phyloP scores from a whole-genome alignment of 2,113 vertebrate species.

The Pygoscelis adeliae region DNA sequence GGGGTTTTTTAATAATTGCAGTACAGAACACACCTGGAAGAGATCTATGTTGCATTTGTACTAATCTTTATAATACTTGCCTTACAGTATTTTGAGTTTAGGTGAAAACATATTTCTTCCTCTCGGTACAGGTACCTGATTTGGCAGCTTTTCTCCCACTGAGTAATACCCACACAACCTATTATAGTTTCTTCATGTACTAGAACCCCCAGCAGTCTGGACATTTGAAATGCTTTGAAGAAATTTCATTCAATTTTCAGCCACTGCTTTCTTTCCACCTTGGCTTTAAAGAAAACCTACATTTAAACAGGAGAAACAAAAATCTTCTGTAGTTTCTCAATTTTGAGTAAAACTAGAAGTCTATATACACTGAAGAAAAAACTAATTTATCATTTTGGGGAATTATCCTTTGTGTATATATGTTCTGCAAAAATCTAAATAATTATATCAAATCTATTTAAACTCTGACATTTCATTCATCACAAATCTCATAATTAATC shows the following conservation, averaged over 20 bases:
- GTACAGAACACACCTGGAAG: not conserved
- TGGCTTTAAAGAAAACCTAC: not conserved
- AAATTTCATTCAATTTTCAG: not conserved
- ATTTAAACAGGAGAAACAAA: not conserved
- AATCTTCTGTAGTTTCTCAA: not conserved
- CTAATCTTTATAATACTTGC: not conserved
- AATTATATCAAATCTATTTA: not conserved
- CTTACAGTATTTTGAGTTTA: not conserved
- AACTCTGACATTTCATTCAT: not conserved
- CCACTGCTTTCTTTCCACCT: not conserved
- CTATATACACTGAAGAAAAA: not conserved
- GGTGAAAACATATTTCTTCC: not conserved
- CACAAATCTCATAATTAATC: not conserved
- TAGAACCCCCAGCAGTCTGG: not conserved
- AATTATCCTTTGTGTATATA: not conserved
- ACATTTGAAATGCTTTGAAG: not conserved
- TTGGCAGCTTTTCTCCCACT: not conserved
- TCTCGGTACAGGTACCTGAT: not conserved
- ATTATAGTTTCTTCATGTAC: not conserved
- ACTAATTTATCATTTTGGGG: not conserved
- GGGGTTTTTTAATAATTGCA: not conserved
- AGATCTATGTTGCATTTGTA: not conserved
- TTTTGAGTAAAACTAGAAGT: not conserved
- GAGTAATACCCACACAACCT: not conserved
- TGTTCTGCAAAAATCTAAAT: not conserved